A percentile compares a stretch with the other conserved stretches of the same genome.
Conservation (phyloP, 1,140 invertebrate genomes). For the Tetramorium parvispinum region DNA sequence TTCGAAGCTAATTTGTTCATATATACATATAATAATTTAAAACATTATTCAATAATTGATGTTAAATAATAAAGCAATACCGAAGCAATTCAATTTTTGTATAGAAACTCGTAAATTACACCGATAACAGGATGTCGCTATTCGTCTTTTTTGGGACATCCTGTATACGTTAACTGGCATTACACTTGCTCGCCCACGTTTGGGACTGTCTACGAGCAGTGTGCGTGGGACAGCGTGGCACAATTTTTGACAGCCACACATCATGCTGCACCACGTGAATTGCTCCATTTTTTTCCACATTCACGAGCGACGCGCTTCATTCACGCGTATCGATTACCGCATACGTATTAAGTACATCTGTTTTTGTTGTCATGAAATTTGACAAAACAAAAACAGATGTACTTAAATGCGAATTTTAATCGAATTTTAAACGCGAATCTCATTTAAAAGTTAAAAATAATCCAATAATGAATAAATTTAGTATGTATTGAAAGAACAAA, state of each 20-base stretch:
- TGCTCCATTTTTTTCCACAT: neutral
- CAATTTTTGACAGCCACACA: conserved; percentile 39
- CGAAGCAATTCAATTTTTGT: neutral
- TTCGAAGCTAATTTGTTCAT: neutral
- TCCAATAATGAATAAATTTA: neutral
- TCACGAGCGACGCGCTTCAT: neutral
- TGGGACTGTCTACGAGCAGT: neutral
- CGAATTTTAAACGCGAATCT: neutral
- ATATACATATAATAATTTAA: neutral
- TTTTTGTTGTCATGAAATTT: conserved; percentile 26
- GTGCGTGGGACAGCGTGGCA: conserved; percentile 44
- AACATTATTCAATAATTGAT: neutral
- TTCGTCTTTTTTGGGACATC: conserved; percentile 40
- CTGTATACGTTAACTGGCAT: conserved; percentile 51
- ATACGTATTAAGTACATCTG: too few relatives aligned
- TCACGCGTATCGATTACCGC: conserved; percentile 7
- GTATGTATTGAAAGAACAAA: neutral
- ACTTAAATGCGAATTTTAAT: neutral
- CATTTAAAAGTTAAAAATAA: neutral
- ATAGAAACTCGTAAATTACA: neutral
- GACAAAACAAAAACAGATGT: neutral
- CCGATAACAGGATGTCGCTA: conserved; percentile 17
- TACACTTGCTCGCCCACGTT: conserved; percentile 54
- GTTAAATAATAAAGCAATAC: neutral
- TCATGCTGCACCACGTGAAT: neutral